Base-by-base conservation (phyloP, 2,797 vertebrate species). In the Buphagus erythrorhynchus region DNA sequence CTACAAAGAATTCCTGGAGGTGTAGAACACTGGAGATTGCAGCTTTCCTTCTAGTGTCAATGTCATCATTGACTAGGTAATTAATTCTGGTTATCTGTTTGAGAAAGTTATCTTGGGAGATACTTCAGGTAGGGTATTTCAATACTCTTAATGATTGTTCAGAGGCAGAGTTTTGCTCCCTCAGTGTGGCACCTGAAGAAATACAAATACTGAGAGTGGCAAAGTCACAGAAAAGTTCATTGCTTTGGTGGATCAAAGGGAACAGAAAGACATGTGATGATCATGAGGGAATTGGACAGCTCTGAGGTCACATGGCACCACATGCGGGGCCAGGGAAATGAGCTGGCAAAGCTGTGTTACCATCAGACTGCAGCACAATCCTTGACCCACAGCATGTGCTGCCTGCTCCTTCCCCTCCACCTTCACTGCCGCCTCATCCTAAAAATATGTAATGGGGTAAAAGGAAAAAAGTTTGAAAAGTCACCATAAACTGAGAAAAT, bases 271-370 rank as follows among this genome's bases (percentile, higher is more conserved):
- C 95, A 79, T 21, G 31, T 96, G 94, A 73, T 57, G 59, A 29
- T 95, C 96, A 95, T 16, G 18, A 85, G 95, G 71, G 48, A 87
- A 71, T 93, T 87, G 91, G 72, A 13, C 68, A 74, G 81, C 84
- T 73, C 59, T 72, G 43, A 67, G 63, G 59, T 95, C 96, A 92
- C 93, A 82, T 13, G 81, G 84, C 55, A 78, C 24, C 29, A 20
- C 6, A 20, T 13, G 13, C 8, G 21, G 63, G 15, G 4, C 40
- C 51, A 49, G 38, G 62, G 65, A 67, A 94, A 58, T 65, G 49
- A 92, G 61, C 79, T 80, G 57, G 57, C 57, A 52, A 15, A 61
- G 52, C 68, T 77, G 43, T 24, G 24, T 38, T 76, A 36, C 55
- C n/a, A 29, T 46, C 75, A 66, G 36, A 40, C 51, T 61, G 62